Evolutionary conservation across 2,797 vertebrate species (phyloP).

Genomic region (Eleutherodactylus coqui): DNA sequence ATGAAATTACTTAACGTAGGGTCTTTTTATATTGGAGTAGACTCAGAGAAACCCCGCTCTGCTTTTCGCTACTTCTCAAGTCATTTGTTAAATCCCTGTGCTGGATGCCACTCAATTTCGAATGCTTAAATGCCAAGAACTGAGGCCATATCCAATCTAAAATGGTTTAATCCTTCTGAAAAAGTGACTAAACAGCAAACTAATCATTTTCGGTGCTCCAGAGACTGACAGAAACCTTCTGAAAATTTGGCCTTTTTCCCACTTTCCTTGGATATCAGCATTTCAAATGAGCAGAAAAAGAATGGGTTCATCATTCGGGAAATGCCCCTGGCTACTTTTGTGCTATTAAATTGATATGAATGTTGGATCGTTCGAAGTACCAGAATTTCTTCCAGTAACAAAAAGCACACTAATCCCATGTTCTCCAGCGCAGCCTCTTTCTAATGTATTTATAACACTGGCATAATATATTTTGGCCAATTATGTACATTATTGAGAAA

Average conservation of each 20-base stretch:
- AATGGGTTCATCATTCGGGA: conserved; percentile 27
- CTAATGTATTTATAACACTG: not conserved
- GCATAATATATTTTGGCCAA: not conserved
- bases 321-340: not conserved
- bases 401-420: not conserved
- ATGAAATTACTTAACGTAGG: not conserved
- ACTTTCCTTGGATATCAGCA: conserved; percentile 36
- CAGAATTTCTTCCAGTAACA: conserved; percentile 17
- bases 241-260: conserved; percentile 14
- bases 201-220: conserved; percentile 30
- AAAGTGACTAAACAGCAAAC: conserved; percentile 40
- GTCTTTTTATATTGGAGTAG: conserved; percentile 1
- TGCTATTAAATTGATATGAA: conserved; percentile 5
- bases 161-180: conserved; percentile 53
- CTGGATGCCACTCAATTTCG: conserved; percentile 40
- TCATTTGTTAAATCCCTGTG: conserved; percentile 43
- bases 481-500: not conserved
- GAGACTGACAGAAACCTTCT: conserved; percentile 40
- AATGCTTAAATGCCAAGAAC: conserved; percentile 35
- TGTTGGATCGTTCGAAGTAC: not conserved
- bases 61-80: conserved; percentile 31
- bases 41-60: conserved; percentile 17
- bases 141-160: conserved; percentile 40
- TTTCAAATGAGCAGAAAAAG: conserved; percentile 33
- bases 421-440: not conserved